Evolutionary conservation across 2,113 vertebrate species (phyloP), one percentile per base, ranked within the genome.

Genomic region (Silurus meridionalis): DNA sequence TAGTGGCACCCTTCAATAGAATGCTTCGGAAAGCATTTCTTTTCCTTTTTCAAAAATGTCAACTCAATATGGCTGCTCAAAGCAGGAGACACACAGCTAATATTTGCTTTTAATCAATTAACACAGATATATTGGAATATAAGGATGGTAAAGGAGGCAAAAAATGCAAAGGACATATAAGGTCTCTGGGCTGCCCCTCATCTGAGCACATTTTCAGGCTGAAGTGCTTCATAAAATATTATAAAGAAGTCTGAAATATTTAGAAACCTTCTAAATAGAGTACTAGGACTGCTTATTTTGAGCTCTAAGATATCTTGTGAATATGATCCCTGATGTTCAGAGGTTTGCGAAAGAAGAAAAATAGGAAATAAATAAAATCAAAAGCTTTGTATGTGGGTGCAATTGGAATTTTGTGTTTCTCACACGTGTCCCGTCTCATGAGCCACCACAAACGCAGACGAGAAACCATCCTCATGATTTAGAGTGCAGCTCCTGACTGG

Each of bases 381-480:
- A 50, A 48, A n/a, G 15, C 14, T 63, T 74, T 23, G 67, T 48
- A 81, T 55, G 50, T 85, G 67, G 8, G 63, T 58, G 85, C 10
- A 28, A 53, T 37, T 61, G 50, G 58, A 11, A 84, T 78, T n/a
- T 67, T 81, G 72, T 23, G 61, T n/a, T 58, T 72, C 98, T 98
- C 94, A 99, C 98, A 99, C 98, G 2, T 99, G 98, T 91, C 98
- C 98, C 0, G 98, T 99, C 94, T 99, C 98, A 52, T 99, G 98
- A 67, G 98, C 98, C 88, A 99, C 97, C 90, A 99, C 98, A 84
- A 99, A 99, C 0, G 98, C 98, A 0, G 98, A 99, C 58, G 98
- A 99, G 94, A 99, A 99, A 6, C 98, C 98, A 25, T 99, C 98
- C 90, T 99, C 98, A 0, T 99, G 98, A 93, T 99, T 99, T 87